A percentile compares a stretch with the other conserved stretches of the same genome.
Evolutionary conservation across 2,888 invertebrate species (phyloP).

Genomic region (Smittia sp.): DNA sequence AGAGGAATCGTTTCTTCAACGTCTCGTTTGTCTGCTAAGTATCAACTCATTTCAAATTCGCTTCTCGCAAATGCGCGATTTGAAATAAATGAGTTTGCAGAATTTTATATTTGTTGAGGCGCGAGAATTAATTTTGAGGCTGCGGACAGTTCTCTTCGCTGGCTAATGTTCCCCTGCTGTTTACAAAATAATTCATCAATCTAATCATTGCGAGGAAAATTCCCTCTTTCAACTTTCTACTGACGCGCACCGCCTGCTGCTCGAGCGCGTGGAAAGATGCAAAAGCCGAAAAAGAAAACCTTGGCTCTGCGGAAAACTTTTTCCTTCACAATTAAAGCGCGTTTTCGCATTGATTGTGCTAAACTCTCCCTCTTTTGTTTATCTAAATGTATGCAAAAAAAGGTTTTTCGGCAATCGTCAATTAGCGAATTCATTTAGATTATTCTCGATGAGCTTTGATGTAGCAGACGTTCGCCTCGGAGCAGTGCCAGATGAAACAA

Average conservation of each 20-base stretch:
- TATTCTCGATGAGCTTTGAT: background rate
- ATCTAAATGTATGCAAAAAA: constrained; percentile 17
- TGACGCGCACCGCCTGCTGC: no score
- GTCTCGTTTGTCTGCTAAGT: background rate
- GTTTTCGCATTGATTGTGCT: background rate
- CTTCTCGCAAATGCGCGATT: background rate
- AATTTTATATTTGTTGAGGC: no score
- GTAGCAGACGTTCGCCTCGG: background rate
- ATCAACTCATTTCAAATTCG: background rate
- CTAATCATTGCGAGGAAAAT: background rate
- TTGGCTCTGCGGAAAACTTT: no score
- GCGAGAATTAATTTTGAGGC: background rate
- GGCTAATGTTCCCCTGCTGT: background rate
- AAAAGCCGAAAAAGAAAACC: background rate
- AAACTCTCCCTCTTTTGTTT: background rate
- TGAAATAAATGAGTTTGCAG: background rate
- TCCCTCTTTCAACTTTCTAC: no score
- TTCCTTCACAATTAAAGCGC: no score
- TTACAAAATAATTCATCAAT: constrained; percentile 12
- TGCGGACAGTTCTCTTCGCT: background rate
- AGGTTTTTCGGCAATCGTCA: constrained; percentile 13
- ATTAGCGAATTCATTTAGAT: constrained; percentile 17
- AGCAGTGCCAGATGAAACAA: background rate
- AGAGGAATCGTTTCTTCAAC: background rate
- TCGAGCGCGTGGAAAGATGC: no score